These are phyloP conservation scores for Drosophila siamana DNA, from an alignment of 2,888 invertebrate species.

Conservation along the genomic window DNA sequence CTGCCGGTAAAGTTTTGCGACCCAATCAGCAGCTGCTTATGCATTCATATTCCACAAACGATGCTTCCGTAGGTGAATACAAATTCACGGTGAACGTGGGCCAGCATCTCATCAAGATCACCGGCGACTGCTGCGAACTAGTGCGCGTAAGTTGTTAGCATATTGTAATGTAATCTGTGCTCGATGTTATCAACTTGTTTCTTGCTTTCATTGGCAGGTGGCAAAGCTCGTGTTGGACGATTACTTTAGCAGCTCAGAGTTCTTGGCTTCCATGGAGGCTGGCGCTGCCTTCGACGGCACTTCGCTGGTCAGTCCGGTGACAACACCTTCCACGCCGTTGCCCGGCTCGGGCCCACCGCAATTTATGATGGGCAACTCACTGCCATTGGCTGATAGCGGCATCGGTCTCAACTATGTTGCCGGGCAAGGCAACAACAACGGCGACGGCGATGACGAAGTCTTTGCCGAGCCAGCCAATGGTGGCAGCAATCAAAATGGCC, in stretches of 20 bases:
- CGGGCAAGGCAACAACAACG: conserved; percentile 63
- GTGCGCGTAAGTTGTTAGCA: conserved; percentile 90
- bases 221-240: conserved; percentile 95
- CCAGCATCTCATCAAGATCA: conserved; percentile 93
- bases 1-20: conserved; percentile 84
- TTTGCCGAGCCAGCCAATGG: conserved; percentile 70
- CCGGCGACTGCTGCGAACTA: conserved; percentile 93
- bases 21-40: conserved; percentile 86
- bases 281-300: conserved; percentile 84
- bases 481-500: conserved; percentile 74
- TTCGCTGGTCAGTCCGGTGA: conserved; percentile 82
- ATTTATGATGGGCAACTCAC: conserved; percentile 77
- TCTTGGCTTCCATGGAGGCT: conserved; percentile 85
- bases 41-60: conserved; percentile 93
- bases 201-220: conserved; percentile 86
- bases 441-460: conserved; percentile 85
- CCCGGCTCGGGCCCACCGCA: conserved; percentile 78
- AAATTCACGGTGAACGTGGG: conserved; percentile 95
- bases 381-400: conserved; percentile 84
- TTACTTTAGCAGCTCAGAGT: conserved; percentile 88
- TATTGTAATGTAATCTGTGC: neutral
- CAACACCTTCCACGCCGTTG: conserved; percentile 83
- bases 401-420: conserved; percentile 84
- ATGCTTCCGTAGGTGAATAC: conserved; percentile 94
- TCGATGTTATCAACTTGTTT: neutral